Evolutionary conservation across 2,797 vertebrate genomes (phyloP).

Genomic region (Labroides dimidiatus): DNA sequence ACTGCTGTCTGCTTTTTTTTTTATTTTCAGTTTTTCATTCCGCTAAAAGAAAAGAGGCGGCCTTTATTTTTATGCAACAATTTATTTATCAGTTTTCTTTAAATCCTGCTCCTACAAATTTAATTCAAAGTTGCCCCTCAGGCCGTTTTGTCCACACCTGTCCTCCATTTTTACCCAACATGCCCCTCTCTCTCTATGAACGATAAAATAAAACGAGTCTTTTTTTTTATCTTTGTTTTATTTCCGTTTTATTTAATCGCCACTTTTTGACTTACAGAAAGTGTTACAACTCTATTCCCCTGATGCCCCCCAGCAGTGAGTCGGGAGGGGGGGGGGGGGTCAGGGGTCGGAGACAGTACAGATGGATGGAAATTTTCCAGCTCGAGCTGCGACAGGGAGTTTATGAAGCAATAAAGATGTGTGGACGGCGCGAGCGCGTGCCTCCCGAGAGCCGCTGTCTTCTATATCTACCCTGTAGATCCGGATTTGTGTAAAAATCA

Average conservation of each 20-base stretch:
- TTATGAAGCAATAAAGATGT: conserved; percentile 58
- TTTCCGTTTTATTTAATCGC: background rate
- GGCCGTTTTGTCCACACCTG: too few relatives aligned
- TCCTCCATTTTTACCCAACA: background rate
- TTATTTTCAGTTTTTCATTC: too few relatives aligned
- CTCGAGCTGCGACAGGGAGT: conserved; percentile 35
- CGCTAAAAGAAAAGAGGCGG: too few relatives aligned
- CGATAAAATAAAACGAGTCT: too few relatives aligned
- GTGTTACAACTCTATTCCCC: conserved; percentile 30
- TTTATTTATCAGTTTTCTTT: too few relatives aligned
- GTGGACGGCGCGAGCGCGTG: conserved; percentile 12
- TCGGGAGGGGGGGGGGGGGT: conserved; percentile 38
- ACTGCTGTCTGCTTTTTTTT: too few relatives aligned
- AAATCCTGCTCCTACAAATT: too few relatives aligned
- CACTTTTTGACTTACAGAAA: conserved; percentile 21
- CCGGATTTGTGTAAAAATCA: conserved; percentile 99
- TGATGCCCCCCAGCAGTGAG: conserved; percentile 19
- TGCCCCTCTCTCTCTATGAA: too few relatives aligned
- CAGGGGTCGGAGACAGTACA: conserved; percentile 46
- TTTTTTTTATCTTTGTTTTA: conserved; percentile 2
- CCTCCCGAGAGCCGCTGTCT: conserved; percentile 91
- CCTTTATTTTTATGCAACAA: too few relatives aligned
- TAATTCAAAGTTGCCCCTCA: too few relatives aligned
- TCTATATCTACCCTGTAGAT: conserved; percentile 99
- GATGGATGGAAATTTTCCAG: conserved; percentile 44